Base-by-base conservation (phyloP, 1,140 invertebrate species). In the Aleiodes sp. region DNA sequence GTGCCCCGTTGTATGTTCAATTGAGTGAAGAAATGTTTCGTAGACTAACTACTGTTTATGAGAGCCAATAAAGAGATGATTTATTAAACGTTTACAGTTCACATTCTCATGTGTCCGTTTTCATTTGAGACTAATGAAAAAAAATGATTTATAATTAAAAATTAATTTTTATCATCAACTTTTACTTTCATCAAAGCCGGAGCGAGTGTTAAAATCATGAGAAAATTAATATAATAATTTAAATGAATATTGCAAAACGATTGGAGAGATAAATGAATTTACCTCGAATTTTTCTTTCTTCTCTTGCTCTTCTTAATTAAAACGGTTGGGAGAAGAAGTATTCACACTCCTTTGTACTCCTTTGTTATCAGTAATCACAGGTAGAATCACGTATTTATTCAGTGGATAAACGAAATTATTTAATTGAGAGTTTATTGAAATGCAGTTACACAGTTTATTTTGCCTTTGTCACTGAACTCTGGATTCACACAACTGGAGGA, bases 401-500 rank as follows among this genome's bases (percentile, higher is more conserved):
- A 52, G 8, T 52, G 12, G 26, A 24, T 43, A 43, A 43, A 43
- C 19, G 12, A 43, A n/a, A n/a, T n/a, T n/a, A n/a, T n/a, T n/a
- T n/a, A n/a, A n/a, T n/a, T n/a, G 21, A 52, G 41, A 19, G 21
- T 6, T 52, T 8, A 21, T 52, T n/a, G n/a, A n/a, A n/a, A n/a
- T n/a, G n/a, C n/a, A n/a, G n/a, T n/a, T n/a, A n/a, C 46, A 52
- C 46, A 21, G 46, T 21, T 24, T 24, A 52, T 43, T 43, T 43
- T 46, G 1, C 41, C 46, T 52, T 52, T 52, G 46, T 52, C 46
- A 52, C 46, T 52, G 46, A 52, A 52, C 46, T 52, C 46, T 4
- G 4, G 14, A n/a, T 19, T 14, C 14, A 24, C n/a, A n/a, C n/a
- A n/a, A n/a, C 46, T 52, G 46, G 46, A 24, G n/a, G 46, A 52